These are phyloP conservation scores for Acleris cristana DNA, from an alignment of 2,888 invertebrate genomes.

Conservation along the genomic window DNA sequence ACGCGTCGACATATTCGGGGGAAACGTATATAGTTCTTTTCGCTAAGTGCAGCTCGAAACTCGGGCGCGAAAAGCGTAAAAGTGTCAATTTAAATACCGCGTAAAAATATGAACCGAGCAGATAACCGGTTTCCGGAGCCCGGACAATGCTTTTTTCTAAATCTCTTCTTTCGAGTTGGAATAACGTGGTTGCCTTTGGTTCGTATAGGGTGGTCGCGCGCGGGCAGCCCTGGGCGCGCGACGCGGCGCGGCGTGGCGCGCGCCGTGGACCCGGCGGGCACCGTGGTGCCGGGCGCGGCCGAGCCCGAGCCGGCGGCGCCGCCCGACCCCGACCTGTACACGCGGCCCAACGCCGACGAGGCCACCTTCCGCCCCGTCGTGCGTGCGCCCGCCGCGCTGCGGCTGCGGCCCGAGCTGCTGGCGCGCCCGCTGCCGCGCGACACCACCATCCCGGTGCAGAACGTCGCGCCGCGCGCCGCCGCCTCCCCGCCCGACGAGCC, in stretches of 20 bases:
- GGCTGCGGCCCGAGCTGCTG: conserved; percentile 45
- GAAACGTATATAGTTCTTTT: background rate
- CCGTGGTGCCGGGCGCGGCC: conserved; percentile 81
- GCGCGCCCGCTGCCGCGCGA: conserved; percentile 48
- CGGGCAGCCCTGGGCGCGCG: conserved; percentile 57
- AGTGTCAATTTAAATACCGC: no score
- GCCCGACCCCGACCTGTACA: conserved; percentile 65
- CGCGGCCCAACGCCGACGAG: conserved; percentile 85
- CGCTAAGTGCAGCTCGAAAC: background rate
- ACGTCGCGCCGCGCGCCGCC: conserved; percentile 40
- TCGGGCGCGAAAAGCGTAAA: background rate
- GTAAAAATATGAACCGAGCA: conserved; percentile 5
- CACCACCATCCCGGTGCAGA: conserved; percentile 71
- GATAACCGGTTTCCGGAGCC: conserved; percentile 36
- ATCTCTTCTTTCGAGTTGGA: conserved; percentile 48
- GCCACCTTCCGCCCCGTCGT: conserved; percentile 87
- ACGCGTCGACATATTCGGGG: no score
- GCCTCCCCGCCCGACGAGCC: conserved; percentile 43
- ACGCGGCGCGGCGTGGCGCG: conserved; percentile 79
- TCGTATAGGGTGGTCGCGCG: conserved; percentile 86
- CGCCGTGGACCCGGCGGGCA: conserved; percentile 91
- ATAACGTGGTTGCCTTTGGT: conserved; percentile 90
- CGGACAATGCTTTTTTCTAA: conserved; percentile 54
- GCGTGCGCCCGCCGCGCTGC: conserved; percentile 74
- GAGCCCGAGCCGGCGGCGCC: conserved; percentile 47